A percentile compares a stretch with the other conserved stretches of the same genome.
Conservation (phyloP, 2,888 invertebrate genomes). For the Oasisia sp. region DNA sequence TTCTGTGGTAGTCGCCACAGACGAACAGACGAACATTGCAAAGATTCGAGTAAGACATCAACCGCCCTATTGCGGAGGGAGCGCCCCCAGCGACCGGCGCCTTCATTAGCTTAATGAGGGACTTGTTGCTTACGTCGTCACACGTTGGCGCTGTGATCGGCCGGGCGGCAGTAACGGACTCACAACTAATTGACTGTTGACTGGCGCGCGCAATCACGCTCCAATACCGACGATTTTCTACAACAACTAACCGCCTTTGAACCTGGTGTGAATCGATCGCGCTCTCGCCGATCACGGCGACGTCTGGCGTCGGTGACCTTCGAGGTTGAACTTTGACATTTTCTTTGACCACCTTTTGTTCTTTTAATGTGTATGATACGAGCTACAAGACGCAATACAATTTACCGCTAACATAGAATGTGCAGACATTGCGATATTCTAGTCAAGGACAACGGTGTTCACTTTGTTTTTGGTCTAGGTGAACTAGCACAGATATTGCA, state of each 20-base stretch:
- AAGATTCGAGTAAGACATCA: not conserved
- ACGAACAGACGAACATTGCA: not conserved
- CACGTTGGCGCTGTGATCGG: not conserved
- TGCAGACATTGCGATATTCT: not conserved
- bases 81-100: not conserved
- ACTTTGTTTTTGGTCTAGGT: not conserved
- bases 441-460: not conserved
- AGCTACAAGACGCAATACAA: not conserved
- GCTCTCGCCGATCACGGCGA: not conserved
- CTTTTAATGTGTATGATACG: not conserved
- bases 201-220: not conserved
- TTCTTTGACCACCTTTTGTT: not conserved
- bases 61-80: not conserved
- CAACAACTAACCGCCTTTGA: not conserved
- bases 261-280: not conserved
- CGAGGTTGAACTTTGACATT: constrained; percentile 3
- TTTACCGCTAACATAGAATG: not conserved
- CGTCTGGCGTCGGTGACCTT: not conserved
- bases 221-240: constrained; percentile 17
- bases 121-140: not conserved
- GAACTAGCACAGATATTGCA: not conserved
- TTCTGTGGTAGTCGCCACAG: not conserved
- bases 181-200: constrained; percentile 13
- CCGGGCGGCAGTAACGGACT: not conserved
- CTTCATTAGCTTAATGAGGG: constrained; percentile 13